Percentiles rank a stretch among this genome's conserved stretches.
phyloP scores from a whole-genome alignment of 2,888 invertebrate species.

The Cantharis lateralis region DNA sequence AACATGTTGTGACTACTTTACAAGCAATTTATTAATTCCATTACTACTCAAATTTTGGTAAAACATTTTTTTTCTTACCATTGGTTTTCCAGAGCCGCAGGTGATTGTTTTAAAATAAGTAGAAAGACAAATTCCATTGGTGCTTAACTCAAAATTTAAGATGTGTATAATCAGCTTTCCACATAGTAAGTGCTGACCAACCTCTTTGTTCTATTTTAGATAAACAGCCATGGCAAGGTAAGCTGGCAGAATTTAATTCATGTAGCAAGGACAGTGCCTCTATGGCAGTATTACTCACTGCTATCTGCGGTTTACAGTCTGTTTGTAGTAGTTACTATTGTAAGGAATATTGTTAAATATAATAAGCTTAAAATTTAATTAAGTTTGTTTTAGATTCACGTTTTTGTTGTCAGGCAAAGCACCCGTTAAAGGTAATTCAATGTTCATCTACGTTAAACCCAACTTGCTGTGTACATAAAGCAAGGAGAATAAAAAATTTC shows the following conservation, averaged over 20 bases:
- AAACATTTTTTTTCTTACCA: background rate
- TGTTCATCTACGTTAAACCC: background rate
- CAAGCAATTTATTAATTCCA: background rate
- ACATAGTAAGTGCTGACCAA: slow-evolving; percentile 1
- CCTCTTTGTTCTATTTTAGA: background rate
- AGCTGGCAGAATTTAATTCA: slow-evolving; percentile 14
- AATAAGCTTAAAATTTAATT: slow-evolving; percentile 31
- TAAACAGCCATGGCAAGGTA: background rate
- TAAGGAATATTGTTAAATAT: slow-evolving; percentile 19
- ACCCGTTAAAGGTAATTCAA: background rate
- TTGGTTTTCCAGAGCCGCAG: too few relatives aligned
- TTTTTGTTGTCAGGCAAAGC: background rate
- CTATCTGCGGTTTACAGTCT: slow-evolving; percentile 32
- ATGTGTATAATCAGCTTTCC: background rate
- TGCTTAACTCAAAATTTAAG: background rate
- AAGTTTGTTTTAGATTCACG: slow-evolving; percentile 3
- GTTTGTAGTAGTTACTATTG: slow-evolving; percentile 26
- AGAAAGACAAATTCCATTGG: background rate
- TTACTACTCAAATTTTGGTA: background rate
- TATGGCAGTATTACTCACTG: slow-evolving; percentile 15
- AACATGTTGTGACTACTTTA: background rate
- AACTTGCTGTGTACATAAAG: background rate
- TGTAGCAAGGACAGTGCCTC: slow-evolving; percentile 9
- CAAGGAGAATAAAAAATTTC: background rate
- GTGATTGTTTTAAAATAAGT: too few relatives aligned